Base-by-base conservation (phyloP, 2,888 invertebrate species). In the Dicycla oo region DNA sequence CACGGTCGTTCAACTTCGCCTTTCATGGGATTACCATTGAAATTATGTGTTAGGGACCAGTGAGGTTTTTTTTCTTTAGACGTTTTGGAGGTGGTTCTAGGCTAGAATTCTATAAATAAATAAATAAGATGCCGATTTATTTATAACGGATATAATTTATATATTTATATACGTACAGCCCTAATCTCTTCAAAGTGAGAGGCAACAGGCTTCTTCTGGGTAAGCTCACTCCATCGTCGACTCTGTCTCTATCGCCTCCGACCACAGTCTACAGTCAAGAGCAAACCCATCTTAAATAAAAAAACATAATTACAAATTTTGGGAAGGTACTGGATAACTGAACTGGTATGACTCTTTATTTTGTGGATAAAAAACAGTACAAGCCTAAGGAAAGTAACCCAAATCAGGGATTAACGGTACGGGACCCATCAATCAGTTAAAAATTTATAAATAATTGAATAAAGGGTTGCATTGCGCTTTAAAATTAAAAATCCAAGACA, bases 1-100 rank as follows among this genome's bases (percentile, higher is more conserved):
- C 85, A 86, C 88, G 94, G 93, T 93, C 93, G 88, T 93, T 93
- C 93, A 93, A 93, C 93, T 90, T 90, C 91, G 88, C 86, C 85
- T 87, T 82, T 83, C 85, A 90, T 86, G 86, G 86, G 86, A 88
- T 91, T 85, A 86, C 67, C 78, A 75, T 75, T 51, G 49, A 77
- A 70, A 70, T 63, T 54, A 66, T 34, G 38, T n/a, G 49, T 63
- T 82, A 58, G 85, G 85, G 87, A 56, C 66, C 83, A 72, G 63
- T 75, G 43, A 61, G 54, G 63, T 43, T 81, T 0, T n/a, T n/a
- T n/a, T n/a, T n/a, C 1, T 30, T 7, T 20, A 0, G 15, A 69
- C 13, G 23, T 34, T 34, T 5, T 18, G 23, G 0, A 5, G 38
- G 38, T 38, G 38, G 5, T 5, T n/a, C n/a, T n/a, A n/a, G n/a